Evolutionary conservation across 2,113 vertebrate genomes (phyloP).

Genomic region (Theristicus caerulescens): DNA sequence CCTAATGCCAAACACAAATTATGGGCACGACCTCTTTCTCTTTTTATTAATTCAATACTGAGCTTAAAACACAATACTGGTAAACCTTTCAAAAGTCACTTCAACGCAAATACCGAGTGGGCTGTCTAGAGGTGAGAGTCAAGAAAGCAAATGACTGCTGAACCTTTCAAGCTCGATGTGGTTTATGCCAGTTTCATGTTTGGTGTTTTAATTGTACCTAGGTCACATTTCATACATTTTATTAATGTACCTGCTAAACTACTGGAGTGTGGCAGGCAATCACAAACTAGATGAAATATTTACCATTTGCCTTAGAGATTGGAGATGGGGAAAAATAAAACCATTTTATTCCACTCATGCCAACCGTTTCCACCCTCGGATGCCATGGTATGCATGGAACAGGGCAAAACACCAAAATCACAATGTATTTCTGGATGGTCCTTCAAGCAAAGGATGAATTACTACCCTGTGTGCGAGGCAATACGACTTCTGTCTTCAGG

Average conservation of each 20-base stretch:
- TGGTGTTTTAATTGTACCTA: neutral
- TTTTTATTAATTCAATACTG: conserved; percentile 31
- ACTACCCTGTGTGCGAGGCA: neutral
- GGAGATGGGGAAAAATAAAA: neutral
- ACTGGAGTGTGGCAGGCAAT: neutral
- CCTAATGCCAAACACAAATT: conserved; percentile 40
- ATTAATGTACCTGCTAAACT: neutral
- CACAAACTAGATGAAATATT: neutral
- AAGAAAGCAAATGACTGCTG: neutral
- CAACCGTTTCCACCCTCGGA: rapidly evolving
- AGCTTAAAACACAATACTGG: neutral
- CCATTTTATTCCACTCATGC: neutral
- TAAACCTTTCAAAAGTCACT: neutral
- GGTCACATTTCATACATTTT: rapidly evolving
- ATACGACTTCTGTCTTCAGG: neutral
- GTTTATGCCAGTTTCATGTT: neutral
- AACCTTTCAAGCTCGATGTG: rapidly evolving
- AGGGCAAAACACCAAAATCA: neutral
- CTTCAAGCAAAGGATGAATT: neutral
- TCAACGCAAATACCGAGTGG: neutral
- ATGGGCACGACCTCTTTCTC: conserved; percentile 40
- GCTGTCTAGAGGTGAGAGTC: neutral
- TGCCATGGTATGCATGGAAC: rapidly evolving
- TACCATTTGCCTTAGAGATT: rapidly evolving
- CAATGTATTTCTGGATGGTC: rapidly evolving